These are phyloP conservation scores for Tenodera sinensis DNA, from an alignment of 2,888 invertebrate species.

Conservation along the genomic window DNA sequence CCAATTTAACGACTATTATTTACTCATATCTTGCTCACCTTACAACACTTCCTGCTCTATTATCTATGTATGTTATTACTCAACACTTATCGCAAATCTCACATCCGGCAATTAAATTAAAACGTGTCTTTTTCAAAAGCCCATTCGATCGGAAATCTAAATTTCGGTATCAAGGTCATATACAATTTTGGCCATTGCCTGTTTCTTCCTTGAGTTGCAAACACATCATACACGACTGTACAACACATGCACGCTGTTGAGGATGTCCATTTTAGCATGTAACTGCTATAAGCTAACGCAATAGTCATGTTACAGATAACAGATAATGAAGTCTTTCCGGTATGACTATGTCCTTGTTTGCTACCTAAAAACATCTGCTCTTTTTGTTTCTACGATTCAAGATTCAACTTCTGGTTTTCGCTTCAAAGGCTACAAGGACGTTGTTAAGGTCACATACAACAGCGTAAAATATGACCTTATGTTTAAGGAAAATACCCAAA, in stretches of 20 bases:
- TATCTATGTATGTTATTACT: no score
- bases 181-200: no score
- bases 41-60: no score
- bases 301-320: background rate
- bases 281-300: background rate
- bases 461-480: no score
- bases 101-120: no score
- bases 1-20: no score
- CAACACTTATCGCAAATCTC: no score
- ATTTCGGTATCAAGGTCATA: no score
- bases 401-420: background rate
- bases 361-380: background rate
- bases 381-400: background rate
- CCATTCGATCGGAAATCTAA: no score
- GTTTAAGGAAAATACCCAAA: background rate
- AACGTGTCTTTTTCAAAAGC: no score
- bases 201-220: no score
- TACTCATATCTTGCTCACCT: no score
- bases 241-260: background rate
- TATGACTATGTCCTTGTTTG: background rate
- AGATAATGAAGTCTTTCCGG: background rate
- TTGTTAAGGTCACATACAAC: background rate
- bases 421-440: background rate
- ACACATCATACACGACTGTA: background rate
- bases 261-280: background rate